Evolutionary conservation across 2,888 invertebrate species (phyloP).

Genomic region (Ommatoiulus sabulosus): DNA sequence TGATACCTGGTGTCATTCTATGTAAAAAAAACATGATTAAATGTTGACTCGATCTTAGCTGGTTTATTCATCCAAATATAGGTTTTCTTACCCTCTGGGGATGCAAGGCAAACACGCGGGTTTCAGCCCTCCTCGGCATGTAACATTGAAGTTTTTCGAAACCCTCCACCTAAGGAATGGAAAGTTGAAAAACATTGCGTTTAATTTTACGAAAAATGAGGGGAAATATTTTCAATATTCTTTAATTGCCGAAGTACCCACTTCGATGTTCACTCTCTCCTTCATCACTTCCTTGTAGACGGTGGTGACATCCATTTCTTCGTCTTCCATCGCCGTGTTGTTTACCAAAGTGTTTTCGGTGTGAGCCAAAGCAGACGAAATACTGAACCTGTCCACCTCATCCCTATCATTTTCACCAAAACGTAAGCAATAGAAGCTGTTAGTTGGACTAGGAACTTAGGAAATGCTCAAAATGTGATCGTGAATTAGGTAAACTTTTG

Average conservation of each 20-base stretch:
- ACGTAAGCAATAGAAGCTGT: too few species aligned
- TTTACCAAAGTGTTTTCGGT: constrained; percentile 60
- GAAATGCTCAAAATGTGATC: not conserved
- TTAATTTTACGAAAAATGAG: not conserved
- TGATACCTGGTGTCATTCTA: constrained; percentile 75
- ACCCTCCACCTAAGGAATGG: constrained; percentile 64
- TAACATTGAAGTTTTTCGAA: constrained; percentile 66
- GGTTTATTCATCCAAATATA: not conserved
- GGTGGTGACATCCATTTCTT: constrained; percentile 67
- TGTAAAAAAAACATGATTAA: constrained; percentile 51
- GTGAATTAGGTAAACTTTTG: not conserved
- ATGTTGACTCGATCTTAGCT: not conserved
- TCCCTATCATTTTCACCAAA: constrained; percentile 59
- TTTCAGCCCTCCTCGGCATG: constrained; percentile 65
- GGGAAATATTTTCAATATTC: not conserved
- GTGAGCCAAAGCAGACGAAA: constrained; percentile 63
- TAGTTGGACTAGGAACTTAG: not conserved
- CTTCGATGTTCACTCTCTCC: constrained; percentile 75
- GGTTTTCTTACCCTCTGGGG: constrained; percentile 65
- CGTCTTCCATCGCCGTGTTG: constrained; percentile 53
- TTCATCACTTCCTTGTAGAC: constrained; percentile 76
- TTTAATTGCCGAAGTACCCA: constrained; percentile 65
- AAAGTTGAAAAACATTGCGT: not conserved
- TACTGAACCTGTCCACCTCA: constrained; percentile 63
- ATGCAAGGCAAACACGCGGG: constrained; percentile 65